phyloP scores from a whole-genome alignment of 1,140 invertebrate species.

The Copidosoma floridanum region DNA sequence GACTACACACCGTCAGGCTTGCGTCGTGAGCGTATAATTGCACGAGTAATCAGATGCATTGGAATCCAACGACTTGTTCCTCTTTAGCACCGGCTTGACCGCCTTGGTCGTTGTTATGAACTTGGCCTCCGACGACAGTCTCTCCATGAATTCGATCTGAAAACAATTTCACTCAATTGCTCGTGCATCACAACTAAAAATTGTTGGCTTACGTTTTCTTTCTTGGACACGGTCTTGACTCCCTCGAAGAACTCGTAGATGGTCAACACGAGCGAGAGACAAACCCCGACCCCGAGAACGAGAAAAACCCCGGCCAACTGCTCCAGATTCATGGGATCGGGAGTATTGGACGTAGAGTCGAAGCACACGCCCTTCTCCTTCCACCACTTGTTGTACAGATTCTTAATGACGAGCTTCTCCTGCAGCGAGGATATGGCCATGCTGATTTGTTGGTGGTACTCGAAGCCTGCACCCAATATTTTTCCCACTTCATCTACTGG shows the following conservation, averaged over 20 bases:
- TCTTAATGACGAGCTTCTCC: constrained; percentile 71
- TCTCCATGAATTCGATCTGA: background rate
- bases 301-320: constrained; percentile 14
- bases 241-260: constrained; percentile 4
- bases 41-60: constrained; percentile 7
- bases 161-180: background rate
- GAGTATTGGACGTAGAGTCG: background rate
- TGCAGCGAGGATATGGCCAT: constrained; percentile 73
- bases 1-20: too few species aligned
- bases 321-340: constrained; percentile 15
- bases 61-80: background rate
- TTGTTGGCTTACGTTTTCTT: constrained; percentile 13
- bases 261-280: background rate
- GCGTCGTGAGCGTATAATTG: constrained; percentile 17
- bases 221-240: background rate
- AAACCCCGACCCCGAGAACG: constrained; percentile 4
- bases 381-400: constrained; percentile 84
- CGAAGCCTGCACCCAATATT: constrained; percentile 9
- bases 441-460: constrained; percentile 68
- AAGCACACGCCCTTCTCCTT: constrained; percentile 62
- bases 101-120: background rate
- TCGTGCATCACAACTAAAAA: too few species aligned
- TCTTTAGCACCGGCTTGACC: constrained; percentile 16
- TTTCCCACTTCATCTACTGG: too few species aligned
- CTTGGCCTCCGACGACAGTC: constrained; percentile 1